phyloP scores from a whole-genome alignment of 1,140 invertebrate species.

The Tetranychus urticae region DNA sequence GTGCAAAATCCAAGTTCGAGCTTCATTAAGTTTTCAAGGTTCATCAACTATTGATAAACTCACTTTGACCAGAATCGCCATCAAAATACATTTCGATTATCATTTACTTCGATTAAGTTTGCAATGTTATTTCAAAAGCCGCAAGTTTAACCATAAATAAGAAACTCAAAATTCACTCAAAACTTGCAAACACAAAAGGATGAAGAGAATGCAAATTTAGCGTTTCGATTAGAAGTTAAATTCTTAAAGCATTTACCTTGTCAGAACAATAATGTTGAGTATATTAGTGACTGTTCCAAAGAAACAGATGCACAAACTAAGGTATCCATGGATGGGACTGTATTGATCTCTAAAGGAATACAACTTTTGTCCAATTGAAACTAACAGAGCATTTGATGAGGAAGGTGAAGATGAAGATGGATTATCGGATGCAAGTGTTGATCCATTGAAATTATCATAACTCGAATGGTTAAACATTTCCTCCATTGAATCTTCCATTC shows the following conservation, averaged over 20 bases:
- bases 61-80: too few relatives aligned
- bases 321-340: slow-evolving; percentile 35
- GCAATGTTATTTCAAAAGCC: too few relatives aligned
- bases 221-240: too few relatives aligned
- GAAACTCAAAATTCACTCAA: neutral
- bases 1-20: too few relatives aligned
- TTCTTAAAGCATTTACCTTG: slow-evolving; percentile 17
- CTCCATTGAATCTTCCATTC: too few relatives aligned
- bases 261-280: slow-evolving; percentile 65
- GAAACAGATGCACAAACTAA: slow-evolving; percentile 45
- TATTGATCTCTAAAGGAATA: slow-evolving; percentile 18
- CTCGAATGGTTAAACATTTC: too few relatives aligned
- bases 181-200: neutral
- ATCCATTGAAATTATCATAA: too few relatives aligned
- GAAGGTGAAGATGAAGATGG: neutral
- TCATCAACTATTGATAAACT: too few relatives aligned
- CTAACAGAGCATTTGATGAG: neutral
- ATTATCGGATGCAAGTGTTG: neutral
- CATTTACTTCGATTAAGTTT: too few relatives aligned
- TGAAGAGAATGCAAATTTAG: neutral
- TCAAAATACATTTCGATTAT: too few relatives aligned
- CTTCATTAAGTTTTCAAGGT: too few relatives aligned
- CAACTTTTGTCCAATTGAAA: neutral
- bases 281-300: slow-evolving; percentile 68
- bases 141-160: too few relatives aligned